Evolutionary conservation across 2,113 vertebrate genomes (phyloP), one percentile per base, ranked within the genome.

Genomic region (Symphodus melops): DNA sequence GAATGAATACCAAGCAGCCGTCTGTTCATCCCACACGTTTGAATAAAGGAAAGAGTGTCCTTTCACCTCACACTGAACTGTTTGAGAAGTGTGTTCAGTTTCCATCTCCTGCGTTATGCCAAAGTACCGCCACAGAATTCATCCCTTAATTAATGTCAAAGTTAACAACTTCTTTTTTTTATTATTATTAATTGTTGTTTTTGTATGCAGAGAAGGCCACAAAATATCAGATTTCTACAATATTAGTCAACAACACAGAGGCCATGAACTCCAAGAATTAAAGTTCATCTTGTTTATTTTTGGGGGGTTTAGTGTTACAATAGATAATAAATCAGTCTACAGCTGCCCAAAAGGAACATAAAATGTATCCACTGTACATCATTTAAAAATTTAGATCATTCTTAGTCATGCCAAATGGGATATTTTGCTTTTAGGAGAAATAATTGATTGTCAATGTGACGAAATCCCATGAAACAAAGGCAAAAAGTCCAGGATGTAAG

Each of bases 1-100:
- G 88, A 86, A 89, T 87, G 90, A 92, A 91, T 90, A 90, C 80
- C 79, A 91, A 92, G 71, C 88, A 88, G 88, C 41, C 82, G 67
- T 65, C 87, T 89, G 82, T 91, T 91, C 84, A 89, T 82, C 76
- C 79, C 19, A 14, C 79, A 58, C 36, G 5, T 71, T 85, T 73
- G 72, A 83, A 63, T 65, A 81, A 69, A 83, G 75, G 53, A 83
- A 84, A 68, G 77, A 70, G 79, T 75, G 58, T 81, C 82, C 88
- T 83, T 81, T 68, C 81, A 75, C 55, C 59, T 77, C 57, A 56
- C 61, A 57, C 61, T 62, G 60, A 68, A 72, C 46, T 62, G 75
- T 75, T 51, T 53, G 36, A 72, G 63, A 66, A 66, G 57, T 2
- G 39, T 51, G 67, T 72, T 58, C 54, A 68, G 49, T 77, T 41